Evolutionary conservation across 2,888 invertebrate species (phyloP), one percentile per base, ranked within the genome.

Genomic region (Idaea aversata): DNA sequence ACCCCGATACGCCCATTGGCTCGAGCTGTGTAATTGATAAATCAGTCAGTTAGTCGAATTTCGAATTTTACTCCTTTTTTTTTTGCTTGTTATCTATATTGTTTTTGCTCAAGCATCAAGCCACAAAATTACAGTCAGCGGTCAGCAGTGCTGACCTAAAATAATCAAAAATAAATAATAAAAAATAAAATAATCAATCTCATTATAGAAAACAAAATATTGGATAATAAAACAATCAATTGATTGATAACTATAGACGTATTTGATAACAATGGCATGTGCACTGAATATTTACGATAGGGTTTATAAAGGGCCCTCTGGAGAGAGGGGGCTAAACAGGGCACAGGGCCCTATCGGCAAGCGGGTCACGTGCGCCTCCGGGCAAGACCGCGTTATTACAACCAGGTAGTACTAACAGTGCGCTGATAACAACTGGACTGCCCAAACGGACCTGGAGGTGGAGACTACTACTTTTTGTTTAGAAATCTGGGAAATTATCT

Each of bases 271-370:
- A 47, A 47, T 13, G 47, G 47, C 47, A 13, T 47, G 47, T 47
- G 13, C 10, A 16, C 34, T 59, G 59, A 59, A 59, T 59, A 59
- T 59, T 59, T 59, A 59, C 59, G 59, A 59, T 16, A 15, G 59
- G 34, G 59, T 59, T 59, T 59, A 59, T 59, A 34, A 59, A 59
- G 59, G 59, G 59, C 34, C 34, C 59, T 59, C 59, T 25, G 34
- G 59, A 34, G 59, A 59, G 59, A 7, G 13, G 34, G 59, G 59
- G 59, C 34, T 7, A 34, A 34, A 6, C 34, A 34, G 59, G 34
- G 25, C 59, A 16, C 34, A 34, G 59, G 59, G 16, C 59, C 25
- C 25, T 25, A 59, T 59, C 34, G 59, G 6, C 34, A 59, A 13
- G 6, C 59, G 34, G 59, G 59, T 59, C 59, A 59, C 59, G 59